These are phyloP conservation scores for Ormyrus pomaceus DNA, from an alignment of 2,888 invertebrate species.

Conservation along the genomic window DNA sequence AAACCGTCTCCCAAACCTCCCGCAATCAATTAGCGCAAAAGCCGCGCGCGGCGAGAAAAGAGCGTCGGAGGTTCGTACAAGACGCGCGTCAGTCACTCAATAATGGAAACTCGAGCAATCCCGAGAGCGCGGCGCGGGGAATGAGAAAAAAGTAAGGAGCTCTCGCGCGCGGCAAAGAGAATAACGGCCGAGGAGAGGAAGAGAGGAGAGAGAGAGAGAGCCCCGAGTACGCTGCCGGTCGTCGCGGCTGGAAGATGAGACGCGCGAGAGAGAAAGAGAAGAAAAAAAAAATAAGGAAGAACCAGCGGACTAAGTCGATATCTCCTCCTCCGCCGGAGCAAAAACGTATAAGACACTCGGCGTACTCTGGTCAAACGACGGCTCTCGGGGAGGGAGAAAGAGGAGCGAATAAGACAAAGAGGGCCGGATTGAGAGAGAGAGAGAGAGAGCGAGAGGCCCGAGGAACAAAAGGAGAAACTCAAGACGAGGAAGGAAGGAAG, in stretches of 20 bases:
- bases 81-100: no score
- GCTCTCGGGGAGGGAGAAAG: background rate
- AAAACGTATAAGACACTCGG: slow-evolving; percentile 28
- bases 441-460: background rate
- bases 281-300: no score
- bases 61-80: no score
- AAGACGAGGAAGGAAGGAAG: background rate
- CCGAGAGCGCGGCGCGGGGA: background rate
- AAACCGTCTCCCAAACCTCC: no score
- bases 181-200: background rate
- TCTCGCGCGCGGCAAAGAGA: background rate
- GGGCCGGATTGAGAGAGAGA: background rate
- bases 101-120: background rate
- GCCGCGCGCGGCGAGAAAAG: no score
- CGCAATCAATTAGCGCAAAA: no score
- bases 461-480: no score
- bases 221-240: no score
- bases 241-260: background rate
- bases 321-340: background rate
- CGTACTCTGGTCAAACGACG: background rate
- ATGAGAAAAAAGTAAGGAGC: background rate
- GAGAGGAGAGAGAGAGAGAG: background rate
- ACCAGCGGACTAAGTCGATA: background rate
- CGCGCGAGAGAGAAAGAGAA: background rate
- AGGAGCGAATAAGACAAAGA: background rate